A percentile compares a stretch with the other conserved stretches of the same genome.
Conservation (phyloP, 1,140 invertebrate genomes). For the Bacillus rossius region DNA sequence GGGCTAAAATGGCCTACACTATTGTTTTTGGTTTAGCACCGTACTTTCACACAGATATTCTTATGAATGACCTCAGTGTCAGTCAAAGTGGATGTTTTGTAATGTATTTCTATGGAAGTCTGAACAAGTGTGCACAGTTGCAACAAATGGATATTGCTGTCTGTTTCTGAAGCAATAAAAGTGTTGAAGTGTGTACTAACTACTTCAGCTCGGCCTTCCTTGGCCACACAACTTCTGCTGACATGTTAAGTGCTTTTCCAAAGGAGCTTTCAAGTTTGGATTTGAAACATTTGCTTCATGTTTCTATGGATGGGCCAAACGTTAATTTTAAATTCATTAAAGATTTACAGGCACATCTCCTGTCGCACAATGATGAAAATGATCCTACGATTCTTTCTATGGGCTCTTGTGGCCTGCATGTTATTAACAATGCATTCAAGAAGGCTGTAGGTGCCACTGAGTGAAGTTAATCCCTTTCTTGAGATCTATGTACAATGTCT, state of each 20-base stretch:
- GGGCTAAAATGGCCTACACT: constrained; percentile 20
- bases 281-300: constrained; percentile 18
- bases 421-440: constrained; percentile 26
- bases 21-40: constrained; percentile 19
- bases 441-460: constrained; percentile 18
- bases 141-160: constrained; percentile 12
- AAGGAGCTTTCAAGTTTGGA: constrained; percentile 1
- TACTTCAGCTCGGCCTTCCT: constrained; percentile 24
- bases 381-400: constrained; percentile 16
- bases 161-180: constrained; percentile 3
- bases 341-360: constrained; percentile 5
- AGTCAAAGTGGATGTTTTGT: constrained; percentile 14
- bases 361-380: too few species aligned
- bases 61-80: constrained; percentile 2
- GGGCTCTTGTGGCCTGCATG: constrained; percentile 24
- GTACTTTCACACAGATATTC: constrained; percentile 18
- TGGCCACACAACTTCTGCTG: constrained; percentile 12
- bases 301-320: constrained; percentile 22
- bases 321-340: constrained; percentile 16
- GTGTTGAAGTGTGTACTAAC: constrained; percentile 4
- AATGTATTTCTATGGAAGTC: constrained; percentile 23
- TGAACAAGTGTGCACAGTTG: constrained; percentile 12
- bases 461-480: constrained; percentile 24
- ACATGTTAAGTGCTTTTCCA: constrained; percentile 17
- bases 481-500: constrained; percentile 19